These are phyloP conservation scores for Penaeus vannamei DNA, from an alignment of 1,140 invertebrate genomes.

Conservation along the genomic window DNA sequence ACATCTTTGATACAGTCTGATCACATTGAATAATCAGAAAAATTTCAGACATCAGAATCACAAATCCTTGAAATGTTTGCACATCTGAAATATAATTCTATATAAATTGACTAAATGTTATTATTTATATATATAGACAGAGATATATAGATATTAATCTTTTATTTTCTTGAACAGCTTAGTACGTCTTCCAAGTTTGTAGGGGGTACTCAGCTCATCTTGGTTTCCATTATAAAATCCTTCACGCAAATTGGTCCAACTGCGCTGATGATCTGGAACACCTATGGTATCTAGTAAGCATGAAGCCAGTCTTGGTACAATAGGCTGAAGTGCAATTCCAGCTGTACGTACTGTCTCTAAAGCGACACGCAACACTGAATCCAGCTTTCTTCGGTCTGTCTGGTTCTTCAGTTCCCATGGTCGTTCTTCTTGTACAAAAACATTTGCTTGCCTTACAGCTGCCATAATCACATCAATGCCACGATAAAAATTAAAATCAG, in stretches of 20 bases:
- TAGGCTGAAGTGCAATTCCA: conserved; percentile 85
- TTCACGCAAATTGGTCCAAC: conserved; percentile 41
- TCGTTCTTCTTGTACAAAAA: conserved; percentile 86
- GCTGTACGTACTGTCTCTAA: conserved; percentile 87
- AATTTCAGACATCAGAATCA: too few species aligned
- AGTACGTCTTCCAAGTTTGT: conserved; percentile 32
- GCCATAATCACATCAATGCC: conserved; percentile 84
- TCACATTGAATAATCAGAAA: too few species aligned
- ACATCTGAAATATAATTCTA: too few species aligned
- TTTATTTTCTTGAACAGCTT: conserved; percentile 53
- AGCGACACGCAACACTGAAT: conserved; percentile 84
- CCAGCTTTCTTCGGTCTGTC: conserved; percentile 73
- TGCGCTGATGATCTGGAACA: conserved; percentile 65
- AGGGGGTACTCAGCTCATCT: conserved; percentile 6
- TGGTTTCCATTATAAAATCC: conserved; percentile 6
- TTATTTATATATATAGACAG: not conserved
- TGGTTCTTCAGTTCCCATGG: conserved; percentile 89
- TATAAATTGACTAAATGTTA: too few species aligned
- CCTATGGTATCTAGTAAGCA: conserved; percentile 75
- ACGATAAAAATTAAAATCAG: conserved; percentile 86
- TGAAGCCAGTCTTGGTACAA: conserved; percentile 82
- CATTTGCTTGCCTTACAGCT: conserved; percentile 84
- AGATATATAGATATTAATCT: not conserved
- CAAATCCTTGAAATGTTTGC: too few species aligned
- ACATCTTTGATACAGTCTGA: too few species aligned